These are phyloP conservation scores for Lycorma delicatula DNA, from an alignment of 1,140 invertebrate genomes.

Conservation along the genomic window DNA sequence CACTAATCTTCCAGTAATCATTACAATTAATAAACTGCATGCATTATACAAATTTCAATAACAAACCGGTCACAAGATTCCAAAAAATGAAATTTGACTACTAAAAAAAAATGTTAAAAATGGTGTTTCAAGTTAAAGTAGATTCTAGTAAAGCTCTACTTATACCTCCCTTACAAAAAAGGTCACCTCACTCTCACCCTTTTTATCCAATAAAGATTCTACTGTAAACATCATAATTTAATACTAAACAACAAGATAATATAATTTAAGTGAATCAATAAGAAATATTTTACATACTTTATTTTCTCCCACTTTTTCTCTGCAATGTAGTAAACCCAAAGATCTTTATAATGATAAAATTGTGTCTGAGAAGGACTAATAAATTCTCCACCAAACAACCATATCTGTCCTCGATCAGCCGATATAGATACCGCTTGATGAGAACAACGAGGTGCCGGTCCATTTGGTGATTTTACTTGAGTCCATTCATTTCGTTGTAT, in stretches of 20 bases:
- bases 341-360: conserved; percentile 89
- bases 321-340: conserved; percentile 75
- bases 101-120: too few species aligned
- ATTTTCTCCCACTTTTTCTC: conserved; percentile 86
- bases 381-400: conserved; percentile 91
- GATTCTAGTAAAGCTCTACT: too few species aligned
- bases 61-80: too few species aligned
- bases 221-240: too few species aligned
- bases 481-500: conserved; percentile 73
- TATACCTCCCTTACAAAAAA: too few species aligned
- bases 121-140: too few species aligned
- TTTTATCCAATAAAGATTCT: too few species aligned
- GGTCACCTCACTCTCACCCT: too few species aligned
- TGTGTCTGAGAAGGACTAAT: conserved; percentile 81
- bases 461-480: conserved; percentile 63
- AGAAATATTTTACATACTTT: conserved; percentile 39
- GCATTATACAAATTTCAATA: too few species aligned
- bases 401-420: conserved; percentile 62
- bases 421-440: conserved; percentile 73
- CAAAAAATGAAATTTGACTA: too few species aligned
- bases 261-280: too few species aligned
- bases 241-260: too few species aligned
- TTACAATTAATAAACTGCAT: background rate
- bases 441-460: conserved; percentile 75
- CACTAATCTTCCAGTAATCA: background rate